Percentiles rank a stretch among this genome's conserved stretches.
Conservation (phyloP, 2,113 vertebrate genomes). For the Heloderma charlesbogerti region DNA sequence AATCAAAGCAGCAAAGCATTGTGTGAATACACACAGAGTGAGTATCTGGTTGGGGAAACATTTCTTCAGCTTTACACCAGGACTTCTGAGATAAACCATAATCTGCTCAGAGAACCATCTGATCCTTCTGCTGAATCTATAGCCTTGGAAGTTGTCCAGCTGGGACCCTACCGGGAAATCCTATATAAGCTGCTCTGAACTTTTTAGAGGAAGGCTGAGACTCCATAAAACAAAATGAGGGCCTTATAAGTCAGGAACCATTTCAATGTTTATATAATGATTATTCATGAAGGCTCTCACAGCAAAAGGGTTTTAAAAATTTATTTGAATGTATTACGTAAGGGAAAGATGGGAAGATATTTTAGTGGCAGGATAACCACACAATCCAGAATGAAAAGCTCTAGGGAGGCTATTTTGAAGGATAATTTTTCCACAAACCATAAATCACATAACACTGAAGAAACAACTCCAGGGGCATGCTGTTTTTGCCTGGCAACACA, state of each 20-base stretch:
- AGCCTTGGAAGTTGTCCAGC: not conserved
- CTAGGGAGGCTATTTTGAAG: slow-evolving; percentile 20
- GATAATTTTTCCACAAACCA: not conserved
- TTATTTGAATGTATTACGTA: not conserved
- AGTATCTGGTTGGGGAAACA: too few species aligned
- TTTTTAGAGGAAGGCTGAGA: not conserved
- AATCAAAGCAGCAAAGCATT: too few species aligned
- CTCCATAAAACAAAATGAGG: not conserved
- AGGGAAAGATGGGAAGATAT: not conserved
- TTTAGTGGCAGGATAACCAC: not conserved
- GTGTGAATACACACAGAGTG: too few species aligned
- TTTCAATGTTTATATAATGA: not conserved
- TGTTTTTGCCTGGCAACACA: not conserved
- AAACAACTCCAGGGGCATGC: not conserved
- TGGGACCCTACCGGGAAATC: not conserved
- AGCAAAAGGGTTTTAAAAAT: not conserved
- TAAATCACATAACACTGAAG: not conserved
- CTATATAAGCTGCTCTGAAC: not conserved
- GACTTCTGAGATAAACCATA: not conserved
- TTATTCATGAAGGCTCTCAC: not conserved
- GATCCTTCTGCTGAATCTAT: not conserved
- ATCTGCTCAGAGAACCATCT: not conserved
- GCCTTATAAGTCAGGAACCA: not conserved
- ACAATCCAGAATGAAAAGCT: not conserved
- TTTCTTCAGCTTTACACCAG: too few species aligned